phyloP scores from a whole-genome alignment of 2,113 vertebrate genomes.

The Dryoscopus gambensis region DNA sequence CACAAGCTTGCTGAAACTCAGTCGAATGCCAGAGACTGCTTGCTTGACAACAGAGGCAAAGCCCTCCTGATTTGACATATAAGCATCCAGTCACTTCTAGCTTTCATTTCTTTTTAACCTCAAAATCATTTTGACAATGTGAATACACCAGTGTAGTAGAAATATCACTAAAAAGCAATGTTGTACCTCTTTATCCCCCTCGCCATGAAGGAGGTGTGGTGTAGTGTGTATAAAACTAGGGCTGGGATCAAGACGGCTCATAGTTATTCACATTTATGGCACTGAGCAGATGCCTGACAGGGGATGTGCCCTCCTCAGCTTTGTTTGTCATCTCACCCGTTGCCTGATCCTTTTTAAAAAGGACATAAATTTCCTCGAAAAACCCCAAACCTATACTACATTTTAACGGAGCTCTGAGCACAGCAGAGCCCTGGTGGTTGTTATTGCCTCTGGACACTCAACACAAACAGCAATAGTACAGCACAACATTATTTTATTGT shows the following conservation, averaged over 20 bases:
- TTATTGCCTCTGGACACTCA: rapidly evolving
- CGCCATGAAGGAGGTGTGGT: background rate
- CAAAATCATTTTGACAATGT: background rate
- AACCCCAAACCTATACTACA: background rate
- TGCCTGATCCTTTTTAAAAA: background rate
- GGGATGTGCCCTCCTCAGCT: background rate
- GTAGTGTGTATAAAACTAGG: background rate
- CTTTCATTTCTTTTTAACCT: background rate
- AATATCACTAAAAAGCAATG: background rate
- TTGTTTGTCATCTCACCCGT: background rate
- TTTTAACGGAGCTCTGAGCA: background rate
- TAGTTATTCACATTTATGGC: background rate
- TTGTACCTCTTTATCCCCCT: background rate
- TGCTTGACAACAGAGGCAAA: background rate
- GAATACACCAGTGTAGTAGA: background rate
- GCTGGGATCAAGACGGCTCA: background rate
- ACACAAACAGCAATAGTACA: background rate
- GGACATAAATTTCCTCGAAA: background rate
- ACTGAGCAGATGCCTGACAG: background rate
- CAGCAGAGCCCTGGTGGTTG: background rate
- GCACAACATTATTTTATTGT: background rate
- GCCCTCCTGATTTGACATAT: background rate
- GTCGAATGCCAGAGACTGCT: background rate
- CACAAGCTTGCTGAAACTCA: background rate
- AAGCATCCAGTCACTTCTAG: background rate